These are phyloP conservation scores for Catocala nupta DNA, from an alignment of 2,888 invertebrate species.

Conservation along the genomic window DNA sequence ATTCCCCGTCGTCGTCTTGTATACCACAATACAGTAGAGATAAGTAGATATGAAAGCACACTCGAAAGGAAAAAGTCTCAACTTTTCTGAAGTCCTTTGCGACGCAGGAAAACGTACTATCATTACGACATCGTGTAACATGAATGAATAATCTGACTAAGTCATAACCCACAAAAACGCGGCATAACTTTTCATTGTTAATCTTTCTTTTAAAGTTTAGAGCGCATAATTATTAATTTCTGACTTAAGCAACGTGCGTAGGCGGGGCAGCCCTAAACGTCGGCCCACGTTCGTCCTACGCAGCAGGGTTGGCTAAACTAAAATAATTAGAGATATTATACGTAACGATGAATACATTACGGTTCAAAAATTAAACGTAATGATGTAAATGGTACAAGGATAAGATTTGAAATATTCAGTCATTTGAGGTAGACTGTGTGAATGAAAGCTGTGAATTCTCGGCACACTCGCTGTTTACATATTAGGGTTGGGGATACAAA, in stretches of 20 bases:
- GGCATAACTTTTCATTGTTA: background rate
- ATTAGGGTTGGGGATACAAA: too few relatives aligned
- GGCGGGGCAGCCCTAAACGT: background rate
- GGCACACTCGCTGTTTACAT: too few relatives aligned
- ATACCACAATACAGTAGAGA: too few relatives aligned
- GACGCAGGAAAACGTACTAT: background rate
- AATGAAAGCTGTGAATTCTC: too few relatives aligned
- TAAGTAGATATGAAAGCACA: too few relatives aligned
- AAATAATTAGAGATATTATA: background rate
- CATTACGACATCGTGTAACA: background rate
- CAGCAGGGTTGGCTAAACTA: conserved; percentile 1
- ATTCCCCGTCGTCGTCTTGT: too few relatives aligned
- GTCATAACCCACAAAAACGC: background rate
- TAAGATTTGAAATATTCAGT: too few relatives aligned
- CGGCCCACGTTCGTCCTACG: conserved; percentile 7
- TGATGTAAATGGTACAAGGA: background rate
- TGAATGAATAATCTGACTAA: background rate
- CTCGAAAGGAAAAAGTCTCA: too few relatives aligned
- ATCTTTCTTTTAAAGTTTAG: conserved; percentile 1
- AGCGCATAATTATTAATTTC: background rate
- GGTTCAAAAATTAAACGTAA: background rate
- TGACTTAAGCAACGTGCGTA: background rate
- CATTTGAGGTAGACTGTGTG: too few relatives aligned
- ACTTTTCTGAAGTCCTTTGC: too few relatives aligned
- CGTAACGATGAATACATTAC: background rate